These are phyloP conservation scores for Cirrhinus molitorella DNA, from an alignment of 2,797 vertebrate genomes.

Conservation along the genomic window DNA sequence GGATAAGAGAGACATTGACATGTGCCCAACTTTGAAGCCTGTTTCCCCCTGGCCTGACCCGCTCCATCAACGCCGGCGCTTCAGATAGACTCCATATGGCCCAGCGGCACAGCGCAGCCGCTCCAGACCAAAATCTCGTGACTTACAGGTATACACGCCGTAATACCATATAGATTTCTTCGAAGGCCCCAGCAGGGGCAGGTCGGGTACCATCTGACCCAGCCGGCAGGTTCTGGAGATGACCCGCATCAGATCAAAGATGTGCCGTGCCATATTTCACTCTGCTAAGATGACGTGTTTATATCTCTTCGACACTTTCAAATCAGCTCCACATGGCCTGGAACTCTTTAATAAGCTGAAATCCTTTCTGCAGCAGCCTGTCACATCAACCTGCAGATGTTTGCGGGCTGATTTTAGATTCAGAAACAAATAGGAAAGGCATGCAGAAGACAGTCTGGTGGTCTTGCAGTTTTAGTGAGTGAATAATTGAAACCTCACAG, in stretches of 20 bases:
- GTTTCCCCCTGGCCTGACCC: constrained; percentile 50
- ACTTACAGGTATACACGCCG: constrained; percentile 30
- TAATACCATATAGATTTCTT: constrained; percentile 38
- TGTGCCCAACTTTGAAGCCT: constrained; percentile 47
- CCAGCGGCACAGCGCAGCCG: constrained; percentile 33
- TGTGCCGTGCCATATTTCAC: constrained; percentile 74
- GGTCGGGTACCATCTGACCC: constrained; percentile 54
- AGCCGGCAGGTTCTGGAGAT: constrained; percentile 57
- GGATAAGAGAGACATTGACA: constrained; percentile 52
- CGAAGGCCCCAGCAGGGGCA: constrained; percentile 28
- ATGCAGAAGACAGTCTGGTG: constrained; percentile 33
- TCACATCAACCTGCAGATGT: constrained; percentile 64
- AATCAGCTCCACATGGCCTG: constrained; percentile 78
- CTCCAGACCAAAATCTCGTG: constrained; percentile 49
- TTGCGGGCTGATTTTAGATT: constrained; percentile 51
- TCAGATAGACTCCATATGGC: constrained; percentile 60
- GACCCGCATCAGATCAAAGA: constrained; percentile 79
- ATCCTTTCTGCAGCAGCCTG: constrained; percentile 65
- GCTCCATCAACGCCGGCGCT: constrained; percentile 42
- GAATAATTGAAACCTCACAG: constrained; percentile 34
- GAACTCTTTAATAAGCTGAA: constrained; percentile 67
- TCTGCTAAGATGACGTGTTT: constrained; percentile 70
- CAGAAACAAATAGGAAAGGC: constrained; percentile 56
- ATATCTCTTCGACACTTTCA: constrained; percentile 78
- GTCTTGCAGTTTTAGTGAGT: constrained; percentile 24